Percentiles rank a stretch among this genome's conserved stretches.
These are phyloP conservation scores for Helicoverpa armigera DNA, from an alignment of 1,140 invertebrate species.

Conservation along the genomic window DNA sequence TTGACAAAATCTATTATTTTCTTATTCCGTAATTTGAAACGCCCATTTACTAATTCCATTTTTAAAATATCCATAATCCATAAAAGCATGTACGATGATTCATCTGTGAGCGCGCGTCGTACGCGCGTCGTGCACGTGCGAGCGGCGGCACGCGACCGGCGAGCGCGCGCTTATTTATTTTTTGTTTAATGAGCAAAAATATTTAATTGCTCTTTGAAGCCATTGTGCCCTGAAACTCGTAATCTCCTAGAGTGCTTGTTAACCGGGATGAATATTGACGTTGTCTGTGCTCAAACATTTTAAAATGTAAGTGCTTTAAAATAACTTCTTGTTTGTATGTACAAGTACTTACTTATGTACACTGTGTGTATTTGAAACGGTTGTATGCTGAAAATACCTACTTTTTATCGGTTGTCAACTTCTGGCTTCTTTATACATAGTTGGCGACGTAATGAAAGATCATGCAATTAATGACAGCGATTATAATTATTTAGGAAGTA, in stretches of 20 bases:
- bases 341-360: no score
- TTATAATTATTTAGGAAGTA: no score
- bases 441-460: no score
- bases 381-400: no score
- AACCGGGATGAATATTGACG: slow-evolving; percentile 59
- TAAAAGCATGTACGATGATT: slow-evolving; percentile 42
- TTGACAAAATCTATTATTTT: no score
- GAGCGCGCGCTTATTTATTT: slow-evolving; percentile 58
- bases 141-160: slow-evolving; percentile 57
- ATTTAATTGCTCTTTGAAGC: slow-evolving; percentile 65
- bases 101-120: slow-evolving; percentile 29
- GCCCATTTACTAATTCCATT: not conserved
- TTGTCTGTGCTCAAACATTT: not conserved
- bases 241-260: slow-evolving; percentile 66
- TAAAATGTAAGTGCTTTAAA: not conserved
- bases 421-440: no score
- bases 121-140: slow-evolving; percentile 45
- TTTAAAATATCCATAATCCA: slow-evolving; percentile 41
- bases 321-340: not conserved
- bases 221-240: slow-evolving; percentile 58
- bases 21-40: not conserved
- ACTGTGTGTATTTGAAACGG: no score
- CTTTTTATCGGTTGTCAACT: no score
- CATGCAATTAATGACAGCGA: no score
- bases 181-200: slow-evolving; percentile 71